Conservation (phyloP, 2,888 invertebrate genomes). For the Dysmachus trigonus region DNA sequence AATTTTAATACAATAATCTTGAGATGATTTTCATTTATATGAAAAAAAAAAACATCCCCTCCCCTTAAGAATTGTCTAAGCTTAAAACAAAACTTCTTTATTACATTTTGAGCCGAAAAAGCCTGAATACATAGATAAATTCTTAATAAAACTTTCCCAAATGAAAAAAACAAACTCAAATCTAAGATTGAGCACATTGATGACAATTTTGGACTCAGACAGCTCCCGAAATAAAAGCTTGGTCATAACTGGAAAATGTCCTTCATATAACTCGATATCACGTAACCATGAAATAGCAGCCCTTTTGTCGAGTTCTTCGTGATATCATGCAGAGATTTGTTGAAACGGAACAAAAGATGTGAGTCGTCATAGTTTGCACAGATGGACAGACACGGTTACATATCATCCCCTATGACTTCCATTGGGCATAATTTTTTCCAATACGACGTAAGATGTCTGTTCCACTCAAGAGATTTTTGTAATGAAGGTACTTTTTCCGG, state of each 20-base stretch:
- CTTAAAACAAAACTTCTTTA: too few relatives aligned
- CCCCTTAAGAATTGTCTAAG: too few relatives aligned
- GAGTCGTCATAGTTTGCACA: background rate
- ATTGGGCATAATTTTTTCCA: background rate
- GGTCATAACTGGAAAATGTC: background rate
- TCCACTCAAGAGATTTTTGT: background rate
- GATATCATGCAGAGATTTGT: background rate
- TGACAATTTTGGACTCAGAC: background rate
- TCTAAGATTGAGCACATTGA: background rate
- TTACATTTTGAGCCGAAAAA: background rate
- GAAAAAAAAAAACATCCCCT: too few relatives aligned
- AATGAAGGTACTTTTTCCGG: background rate
- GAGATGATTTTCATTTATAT: too few relatives aligned
- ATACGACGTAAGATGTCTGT: constrained; percentile 5
- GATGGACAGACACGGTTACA: background rate
- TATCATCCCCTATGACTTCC: background rate
- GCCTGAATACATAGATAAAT: background rate
- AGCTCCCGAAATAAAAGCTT: background rate
- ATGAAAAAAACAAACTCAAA: background rate
- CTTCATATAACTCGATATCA: background rate
- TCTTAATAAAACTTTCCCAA: background rate
- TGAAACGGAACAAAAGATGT: background rate
- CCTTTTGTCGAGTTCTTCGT: background rate
- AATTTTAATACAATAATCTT: too few relatives aligned
- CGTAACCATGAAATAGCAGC: background rate